Base-by-base conservation (phyloP, 1,140 invertebrate species). In the Drosophila aff. region DNA sequence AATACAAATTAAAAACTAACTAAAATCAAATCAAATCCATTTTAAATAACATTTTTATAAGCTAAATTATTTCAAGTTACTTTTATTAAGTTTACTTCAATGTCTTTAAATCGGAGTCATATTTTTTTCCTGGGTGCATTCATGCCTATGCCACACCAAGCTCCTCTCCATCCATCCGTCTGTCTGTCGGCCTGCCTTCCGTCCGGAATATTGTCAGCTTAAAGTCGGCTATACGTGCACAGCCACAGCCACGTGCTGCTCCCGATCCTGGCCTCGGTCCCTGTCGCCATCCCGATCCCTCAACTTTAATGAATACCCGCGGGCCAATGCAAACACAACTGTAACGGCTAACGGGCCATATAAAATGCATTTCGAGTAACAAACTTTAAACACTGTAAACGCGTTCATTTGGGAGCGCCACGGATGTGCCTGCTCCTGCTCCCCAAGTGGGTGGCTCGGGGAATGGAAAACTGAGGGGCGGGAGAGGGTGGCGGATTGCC, bases 311-410 rank as follows among this genome's bases (percentile, higher is more conserved):
- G 84, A 87, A 89, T 75, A 68, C 84, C 80, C 83, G 68, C 77
- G 68, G 75, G 84, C 66, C 83, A 53, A 89, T 89, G 84, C 76
- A 73, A 86, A 86, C 83, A 87, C 60, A 85, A 72, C 61, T 75
- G 71, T 73, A 87, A 87, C 83, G 71, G 71, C 79, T 78, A 87
- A 80, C 76, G 81, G 84, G 84, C 83, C 84, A 75, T 81, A 84
- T 87, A 87, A 87, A 87, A 87, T 87, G 84, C 84, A 87, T 89
- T 87, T 83, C 76, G 81, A 77, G 84, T 84, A 81, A 89, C 84
- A 81, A 84, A 89, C 81, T 87, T 89, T 84, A 81, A 81, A 46
- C 84, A 75, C 76, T 71, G 81, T 49, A 53, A 83, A 75, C 83
- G 69, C 84, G 81, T 81, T 84, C 84, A 89, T 78, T 89, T 84